These are phyloP conservation scores for Mactra quadrangularis DNA, from an alignment of 1,140 invertebrate species.

Conservation along the genomic window DNA sequence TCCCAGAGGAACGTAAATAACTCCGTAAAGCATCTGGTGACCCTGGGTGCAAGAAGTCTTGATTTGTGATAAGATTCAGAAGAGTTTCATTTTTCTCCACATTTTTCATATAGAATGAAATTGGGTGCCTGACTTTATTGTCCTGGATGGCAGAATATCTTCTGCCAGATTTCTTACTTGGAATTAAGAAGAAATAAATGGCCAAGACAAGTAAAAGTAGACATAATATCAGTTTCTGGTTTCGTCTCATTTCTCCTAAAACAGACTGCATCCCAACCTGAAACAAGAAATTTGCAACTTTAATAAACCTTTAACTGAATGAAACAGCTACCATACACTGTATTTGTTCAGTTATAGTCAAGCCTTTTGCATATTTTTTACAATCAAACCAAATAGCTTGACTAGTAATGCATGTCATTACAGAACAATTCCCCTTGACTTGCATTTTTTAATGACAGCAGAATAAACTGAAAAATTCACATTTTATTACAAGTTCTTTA, in stretches of 20 bases:
- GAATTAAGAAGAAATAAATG: neutral
- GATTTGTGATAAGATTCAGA: constrained; percentile 19
- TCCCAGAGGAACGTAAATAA: constrained; percentile 26
- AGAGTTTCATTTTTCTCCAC: constrained; percentile 47
- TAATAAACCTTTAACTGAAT: too few species aligned
- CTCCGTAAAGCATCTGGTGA: constrained; percentile 18
- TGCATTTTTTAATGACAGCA: too few species aligned
- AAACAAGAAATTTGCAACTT: too few species aligned
- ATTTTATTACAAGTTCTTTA: too few species aligned
- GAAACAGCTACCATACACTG: too few species aligned
- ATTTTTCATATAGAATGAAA: constrained; percentile 31
- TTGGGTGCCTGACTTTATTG: constrained; percentile 42
- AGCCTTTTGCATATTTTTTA: too few species aligned
- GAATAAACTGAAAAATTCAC: too few species aligned
- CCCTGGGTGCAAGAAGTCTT: constrained; percentile 9
- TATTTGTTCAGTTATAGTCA: too few species aligned
- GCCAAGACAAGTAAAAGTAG: neutral
- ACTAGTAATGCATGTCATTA: too few species aligned
- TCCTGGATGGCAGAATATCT: neutral
- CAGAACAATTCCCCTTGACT: too few species aligned
- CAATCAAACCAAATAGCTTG: too few species aligned
- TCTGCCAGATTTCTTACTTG: neutral
- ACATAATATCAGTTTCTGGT: constrained; percentile 23
- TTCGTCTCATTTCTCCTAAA: constrained; percentile 14
- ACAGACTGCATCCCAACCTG: constrained; percentile 12